Conservation (phyloP, 2,113 vertebrate genomes). For the Tragelaphus buxtoni region DNA sequence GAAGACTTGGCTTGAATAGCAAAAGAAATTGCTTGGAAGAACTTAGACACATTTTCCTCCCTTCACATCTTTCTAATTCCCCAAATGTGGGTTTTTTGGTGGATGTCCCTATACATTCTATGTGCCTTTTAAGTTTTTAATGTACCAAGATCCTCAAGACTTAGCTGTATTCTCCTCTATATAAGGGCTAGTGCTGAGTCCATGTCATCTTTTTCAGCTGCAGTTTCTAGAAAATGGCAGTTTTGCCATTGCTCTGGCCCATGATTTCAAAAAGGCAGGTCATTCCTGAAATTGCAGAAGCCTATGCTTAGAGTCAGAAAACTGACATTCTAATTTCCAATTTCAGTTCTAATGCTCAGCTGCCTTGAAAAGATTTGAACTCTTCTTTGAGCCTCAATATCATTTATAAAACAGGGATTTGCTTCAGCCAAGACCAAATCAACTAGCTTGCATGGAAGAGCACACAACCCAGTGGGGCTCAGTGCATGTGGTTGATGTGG, state of each 20-base stretch:
- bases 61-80: not conserved
- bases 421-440: not conserved
- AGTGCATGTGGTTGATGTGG: not conserved
- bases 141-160: not conserved
- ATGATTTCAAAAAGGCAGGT: not conserved
- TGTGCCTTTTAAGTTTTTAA: not conserved
- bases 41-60: not conserved
- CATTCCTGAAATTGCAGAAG: not conserved
- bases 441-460: not conserved
- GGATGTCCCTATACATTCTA: not conserved
- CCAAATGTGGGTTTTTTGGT: not conserved
- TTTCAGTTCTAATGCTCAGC: not conserved
- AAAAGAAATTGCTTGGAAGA: not conserved
- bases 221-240: not conserved
- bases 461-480: not conserved
- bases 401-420: not conserved
- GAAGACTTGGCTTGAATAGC: not conserved
- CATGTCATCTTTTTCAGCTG: not conserved
- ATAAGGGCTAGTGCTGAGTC: not conserved
- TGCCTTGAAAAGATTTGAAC: not conserved
- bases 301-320: not conserved
- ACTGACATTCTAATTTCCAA: not conserved
- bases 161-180: not conserved
- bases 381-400: not conserved
- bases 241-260: not conserved